A percentile compares a stretch with the other conserved stretches of the same genome.
These are phyloP conservation scores for Lacerta viridis DNA, from an alignment of 2,797 vertebrate species.

Conservation along the genomic window DNA sequence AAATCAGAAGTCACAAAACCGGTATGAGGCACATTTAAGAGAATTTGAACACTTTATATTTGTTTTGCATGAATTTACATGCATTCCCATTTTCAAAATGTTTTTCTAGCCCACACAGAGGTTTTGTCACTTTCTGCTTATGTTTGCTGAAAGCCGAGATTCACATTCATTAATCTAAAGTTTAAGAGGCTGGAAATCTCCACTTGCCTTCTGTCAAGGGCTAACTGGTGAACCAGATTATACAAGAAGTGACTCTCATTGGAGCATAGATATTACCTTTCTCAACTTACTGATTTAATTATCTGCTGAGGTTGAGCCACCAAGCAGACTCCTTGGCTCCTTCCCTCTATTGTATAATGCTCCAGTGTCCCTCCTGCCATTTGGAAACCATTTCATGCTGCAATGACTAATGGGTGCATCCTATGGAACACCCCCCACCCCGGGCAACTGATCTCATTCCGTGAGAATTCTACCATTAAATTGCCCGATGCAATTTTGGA, in stretches of 20 bases:
- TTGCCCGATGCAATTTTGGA: slow-evolving; percentile 10
- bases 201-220: slow-evolving; percentile 4
- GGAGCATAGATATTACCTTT: slow-evolving; percentile 19
- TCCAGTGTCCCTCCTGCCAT: slow-evolving; percentile 13
- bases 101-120: slow-evolving; percentile 1
- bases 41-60: background rate
- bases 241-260: slow-evolving; percentile 30
- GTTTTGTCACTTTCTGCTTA: background rate
- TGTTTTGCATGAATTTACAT: background rate
- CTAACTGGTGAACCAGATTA: slow-evolving; percentile 28
- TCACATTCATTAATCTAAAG: slow-evolving; percentile 30
- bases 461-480: slow-evolving; percentile 39
- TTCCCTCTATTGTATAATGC: slow-evolving; percentile 15
- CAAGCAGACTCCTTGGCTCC: slow-evolving; percentile 42
- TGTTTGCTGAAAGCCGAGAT: slow-evolving; percentile 12
- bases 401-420: slow-evolving; percentile 17
- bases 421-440: background rate
- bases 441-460: slow-evolving; percentile 18
- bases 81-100: background rate
- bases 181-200: slow-evolving; percentile 14
- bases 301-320: slow-evolving; percentile 32
- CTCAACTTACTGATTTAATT: slow-evolving; percentile 48
- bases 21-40: background rate
- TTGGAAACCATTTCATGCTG: slow-evolving; percentile 25
- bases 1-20: background rate